phyloP scores from a whole-genome alignment of 2,888 invertebrate species.

The Diachrysia chrysitis region DNA sequence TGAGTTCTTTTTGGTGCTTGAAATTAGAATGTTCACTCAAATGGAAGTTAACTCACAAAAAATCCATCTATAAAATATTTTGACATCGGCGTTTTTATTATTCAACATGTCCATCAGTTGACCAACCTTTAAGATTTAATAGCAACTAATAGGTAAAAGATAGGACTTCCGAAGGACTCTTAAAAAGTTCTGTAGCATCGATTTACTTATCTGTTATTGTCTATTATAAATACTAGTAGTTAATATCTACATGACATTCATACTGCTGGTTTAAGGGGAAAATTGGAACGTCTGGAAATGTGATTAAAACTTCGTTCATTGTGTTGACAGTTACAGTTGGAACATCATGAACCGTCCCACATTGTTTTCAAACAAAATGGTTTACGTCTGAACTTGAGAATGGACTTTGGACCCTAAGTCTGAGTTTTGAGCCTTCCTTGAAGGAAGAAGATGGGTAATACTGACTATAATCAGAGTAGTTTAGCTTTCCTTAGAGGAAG shows the following conservation, averaged over 20 bases:
- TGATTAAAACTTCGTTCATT: conserved; percentile 4
- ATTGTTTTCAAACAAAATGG: conserved; percentile 1
- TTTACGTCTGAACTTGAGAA: conserved; percentile 3
- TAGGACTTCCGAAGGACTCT: too few relatives aligned
- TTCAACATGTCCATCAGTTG: too few relatives aligned
- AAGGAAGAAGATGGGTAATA: neutral
- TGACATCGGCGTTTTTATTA: too few relatives aligned
- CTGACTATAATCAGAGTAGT: too few relatives aligned
- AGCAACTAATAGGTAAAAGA: too few relatives aligned
- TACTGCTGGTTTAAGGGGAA: neutral
- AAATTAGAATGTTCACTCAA: neutral
- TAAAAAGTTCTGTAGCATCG: neutral
- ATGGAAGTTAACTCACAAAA: neutral
- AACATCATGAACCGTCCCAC: neutral
- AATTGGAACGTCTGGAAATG: neutral
- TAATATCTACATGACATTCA: conserved; percentile 1
- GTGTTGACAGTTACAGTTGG: conserved; percentile 1
- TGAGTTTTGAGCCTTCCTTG: neutral
- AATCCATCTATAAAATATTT: too few relatives aligned
- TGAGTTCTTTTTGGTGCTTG: conserved; percentile 16
- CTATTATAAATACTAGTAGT: neutral
- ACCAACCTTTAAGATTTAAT: too few relatives aligned
- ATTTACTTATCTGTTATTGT: too few relatives aligned
- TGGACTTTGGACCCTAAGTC: neutral
- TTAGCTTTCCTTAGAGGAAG: too few relatives aligned